These are phyloP conservation scores for Drosophila saltans DNA, from an alignment of 1,140 invertebrate species.

Conservation along the genomic window DNA sequence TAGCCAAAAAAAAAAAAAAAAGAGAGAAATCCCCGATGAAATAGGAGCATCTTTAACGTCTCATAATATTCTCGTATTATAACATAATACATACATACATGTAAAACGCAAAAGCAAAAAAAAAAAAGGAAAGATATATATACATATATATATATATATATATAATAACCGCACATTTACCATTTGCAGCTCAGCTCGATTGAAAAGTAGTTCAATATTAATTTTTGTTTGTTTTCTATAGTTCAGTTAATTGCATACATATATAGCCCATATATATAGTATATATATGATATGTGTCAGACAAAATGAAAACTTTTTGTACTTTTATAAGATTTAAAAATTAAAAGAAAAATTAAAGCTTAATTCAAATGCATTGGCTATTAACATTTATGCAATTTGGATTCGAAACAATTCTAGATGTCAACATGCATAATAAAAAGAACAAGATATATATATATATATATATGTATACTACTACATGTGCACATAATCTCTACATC, in stretches of 20 bases:
- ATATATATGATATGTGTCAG: conserved; percentile 34
- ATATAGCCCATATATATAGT: conserved; percentile 46
- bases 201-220: conserved; percentile 54
- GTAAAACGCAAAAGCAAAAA: conserved; percentile 11
- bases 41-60: conserved; percentile 26
- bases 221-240: conserved; percentile 36
- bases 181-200: conserved; percentile 46
- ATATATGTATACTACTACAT: conserved; percentile 19
- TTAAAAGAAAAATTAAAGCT: conserved; percentile 63
- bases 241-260: conserved; percentile 44
- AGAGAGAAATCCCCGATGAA: conserved; percentile 34
- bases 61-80: conserved; percentile 63
- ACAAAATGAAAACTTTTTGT: conserved; percentile 65
- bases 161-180: conserved; percentile 27
- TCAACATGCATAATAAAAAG: conserved; percentile 67
- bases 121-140: conserved; percentile 44
- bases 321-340: conserved; percentile 74
- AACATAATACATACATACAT: conserved; percentile 46
- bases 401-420: conserved; percentile 69
- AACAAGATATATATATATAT: conserved; percentile 51
- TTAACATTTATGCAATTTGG: conserved; percentile 28
- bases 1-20: conserved; percentile 10
- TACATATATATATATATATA: conserved; percentile 26
- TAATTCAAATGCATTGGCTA: conserved; percentile 65
- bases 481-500: conserved; percentile 34